Base-by-base conservation (phyloP, 2,113 vertebrate genomes). In the Pseudorasbora parva region DNA sequence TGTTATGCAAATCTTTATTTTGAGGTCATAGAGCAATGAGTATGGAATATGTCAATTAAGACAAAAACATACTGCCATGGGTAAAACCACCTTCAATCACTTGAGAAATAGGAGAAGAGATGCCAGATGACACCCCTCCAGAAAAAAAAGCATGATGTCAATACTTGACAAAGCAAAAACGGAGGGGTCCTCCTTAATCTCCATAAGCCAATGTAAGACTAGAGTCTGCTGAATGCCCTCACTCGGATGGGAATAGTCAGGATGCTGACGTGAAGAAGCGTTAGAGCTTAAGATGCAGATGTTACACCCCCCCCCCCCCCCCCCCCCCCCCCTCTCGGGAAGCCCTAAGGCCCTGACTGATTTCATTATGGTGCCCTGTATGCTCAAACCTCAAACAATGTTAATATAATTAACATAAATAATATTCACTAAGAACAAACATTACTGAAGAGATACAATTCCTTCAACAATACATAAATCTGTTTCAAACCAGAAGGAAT, bases 71-170 rank as follows among this genome's bases (percentile, higher is more conserved):
- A 27, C 47, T 62, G 15, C 57, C 6, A 30, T 2, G n/a, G 1
- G 64, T 41, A 37, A 19, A 8, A 23, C n/a, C 17, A 14, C 43
- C 64, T 72, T 27, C 5, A 62, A 45, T 60, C 49, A 59, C 47
- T 33, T n/a, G 14, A 23, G 30, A 33, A 57, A 37, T 10, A 79
- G 60, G 80, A 86, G 33, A 15, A 51, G n/a, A 33, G 66, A 51
- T 27, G 72, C 72, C 51, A 66, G 64, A 10, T 19, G 81, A 78
- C 23, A 64, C 23, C 30, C 17, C 14, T 59, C 43, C 59, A 43
- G 19, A 57, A 66, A 59, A n/a, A 47, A 37, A 81, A 51, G 72
- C 68, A 77, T 85, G 76, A 83, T 81, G 76, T 85, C 81, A 87
- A 71, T 71, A 37, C 68, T 81, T 76, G 78, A 78, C 81, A 80